Percentiles rank a stretch among this genome's conserved stretches.
Conservation (phyloP, 1,140 invertebrate species). For the Caenorhabditis tropicalis region DNA sequence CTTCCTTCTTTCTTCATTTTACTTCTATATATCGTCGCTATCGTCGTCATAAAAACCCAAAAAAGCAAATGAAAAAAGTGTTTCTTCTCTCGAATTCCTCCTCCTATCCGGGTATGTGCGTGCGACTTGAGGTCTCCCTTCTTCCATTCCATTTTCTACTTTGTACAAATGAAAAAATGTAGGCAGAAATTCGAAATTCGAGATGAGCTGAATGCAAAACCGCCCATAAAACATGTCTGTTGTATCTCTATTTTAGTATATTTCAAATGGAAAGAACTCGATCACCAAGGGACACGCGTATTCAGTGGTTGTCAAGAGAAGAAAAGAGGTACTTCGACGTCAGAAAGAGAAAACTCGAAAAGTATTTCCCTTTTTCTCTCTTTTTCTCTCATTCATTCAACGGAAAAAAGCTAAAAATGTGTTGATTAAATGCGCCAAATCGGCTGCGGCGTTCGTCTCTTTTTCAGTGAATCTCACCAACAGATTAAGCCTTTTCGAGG, state of each 20-base stretch:
- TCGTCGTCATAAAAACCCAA: slow-evolving; percentile 14
- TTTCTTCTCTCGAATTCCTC: not conserved
- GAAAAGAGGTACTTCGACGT: not conserved
- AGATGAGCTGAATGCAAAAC: slow-evolving; percentile 24
- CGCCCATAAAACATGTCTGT: slow-evolving; percentile 3
- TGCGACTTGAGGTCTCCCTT: not conserved
- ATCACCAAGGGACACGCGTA: not conserved
- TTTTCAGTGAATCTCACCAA: not conserved
- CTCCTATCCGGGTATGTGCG: too few species aligned
- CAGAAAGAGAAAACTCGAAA: not conserved
- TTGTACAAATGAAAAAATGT: slow-evolving; percentile 25
- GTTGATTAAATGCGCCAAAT: slow-evolving; percentile 37
- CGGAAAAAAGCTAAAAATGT: not conserved
- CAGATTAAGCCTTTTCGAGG: not conserved
- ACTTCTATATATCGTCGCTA: not conserved
- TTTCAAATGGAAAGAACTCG: not conserved
- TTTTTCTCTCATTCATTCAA: not conserved
- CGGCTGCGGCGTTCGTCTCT: not conserved
- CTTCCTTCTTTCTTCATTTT: not conserved
- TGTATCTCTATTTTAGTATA: not conserved
- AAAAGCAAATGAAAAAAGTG: not conserved
- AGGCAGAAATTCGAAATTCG: not conserved
- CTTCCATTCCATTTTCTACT: not conserved
- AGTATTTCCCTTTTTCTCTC: not conserved
- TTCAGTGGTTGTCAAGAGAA: not conserved